phyloP scores from a whole-genome alignment of 2,797 vertebrate genomes.

The Spatula clypeata region DNA sequence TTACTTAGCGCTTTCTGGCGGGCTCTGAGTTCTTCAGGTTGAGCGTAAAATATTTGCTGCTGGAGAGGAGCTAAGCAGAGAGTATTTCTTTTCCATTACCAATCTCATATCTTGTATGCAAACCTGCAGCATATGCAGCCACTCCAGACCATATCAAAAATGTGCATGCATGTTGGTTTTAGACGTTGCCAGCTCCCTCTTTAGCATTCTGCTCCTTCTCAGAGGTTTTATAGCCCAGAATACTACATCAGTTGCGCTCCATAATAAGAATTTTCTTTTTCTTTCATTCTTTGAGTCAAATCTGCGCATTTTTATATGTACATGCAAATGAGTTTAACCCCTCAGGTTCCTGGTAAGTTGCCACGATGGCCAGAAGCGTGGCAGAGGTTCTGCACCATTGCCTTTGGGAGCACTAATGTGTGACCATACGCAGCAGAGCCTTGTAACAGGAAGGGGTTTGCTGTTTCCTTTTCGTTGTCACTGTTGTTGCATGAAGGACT shows the following conservation, averaged over 20 bases:
- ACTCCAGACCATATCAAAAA: neutral
- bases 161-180: neutral
- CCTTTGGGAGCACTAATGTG: neutral
- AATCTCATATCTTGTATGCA: neutral
- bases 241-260: neutral
- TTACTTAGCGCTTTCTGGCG: neutral
- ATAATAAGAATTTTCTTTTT: neutral
- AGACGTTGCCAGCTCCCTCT: neutral
- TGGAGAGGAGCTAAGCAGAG: neutral
- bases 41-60: neutral
- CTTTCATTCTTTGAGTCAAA: neutral
- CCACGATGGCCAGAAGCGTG: neutral
- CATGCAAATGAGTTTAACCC: neutral
- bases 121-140: neutral
- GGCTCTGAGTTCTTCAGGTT: neutral
- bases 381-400: neutral
- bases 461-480: neutral
- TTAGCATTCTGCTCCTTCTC: neutral
- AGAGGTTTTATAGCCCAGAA: neutral
- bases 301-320: neutral
- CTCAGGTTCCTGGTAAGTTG: neutral
- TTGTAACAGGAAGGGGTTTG: neutral
- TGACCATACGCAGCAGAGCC: neutral
- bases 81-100: neutral
- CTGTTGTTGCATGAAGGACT: neutral